Evolutionary conservation across 2,888 invertebrate genomes (phyloP).

Genomic region (Auanema freiburgensis): DNA sequence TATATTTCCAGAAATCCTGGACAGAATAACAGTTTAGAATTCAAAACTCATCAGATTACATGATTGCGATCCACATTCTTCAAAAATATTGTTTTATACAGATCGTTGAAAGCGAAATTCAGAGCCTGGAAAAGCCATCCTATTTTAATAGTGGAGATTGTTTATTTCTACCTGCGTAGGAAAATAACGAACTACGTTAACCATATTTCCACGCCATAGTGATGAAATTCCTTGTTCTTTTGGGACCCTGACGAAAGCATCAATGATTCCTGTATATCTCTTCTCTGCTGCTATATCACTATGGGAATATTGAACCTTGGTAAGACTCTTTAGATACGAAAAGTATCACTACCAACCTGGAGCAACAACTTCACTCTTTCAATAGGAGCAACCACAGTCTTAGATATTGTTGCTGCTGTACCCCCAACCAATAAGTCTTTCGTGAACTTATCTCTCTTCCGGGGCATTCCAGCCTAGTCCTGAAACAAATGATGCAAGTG

Average conservation of each 20-base stretch:
- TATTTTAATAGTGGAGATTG: not conserved
- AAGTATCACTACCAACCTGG: slow-evolving; percentile 24
- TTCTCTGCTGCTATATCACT: slow-evolving; percentile 41
- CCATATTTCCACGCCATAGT: slow-evolving; percentile 50
- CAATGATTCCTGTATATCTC: slow-evolving; percentile 44
- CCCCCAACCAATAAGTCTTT: slow-evolving; percentile 43
- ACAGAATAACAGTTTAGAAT: no score
- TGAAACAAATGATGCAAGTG: no score
- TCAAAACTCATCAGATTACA: no score
- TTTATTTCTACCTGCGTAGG: slow-evolving; percentile 35
- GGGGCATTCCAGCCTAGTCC: slow-evolving; percentile 8
- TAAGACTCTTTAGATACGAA: not conserved
- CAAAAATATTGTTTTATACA: slow-evolving; percentile 41
- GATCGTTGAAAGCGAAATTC: slow-evolving; percentile 52
- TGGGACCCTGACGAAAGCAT: slow-evolving; percentile 45
- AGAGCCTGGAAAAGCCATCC: slow-evolving; percentile 28
- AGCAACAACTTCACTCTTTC: slow-evolving; percentile 48
- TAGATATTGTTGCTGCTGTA: slow-evolving; percentile 44
- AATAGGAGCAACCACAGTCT: slow-evolving; percentile 49
- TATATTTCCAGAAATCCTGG: slow-evolving; percentile 41
- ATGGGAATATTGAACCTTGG: slow-evolving; percentile 51
- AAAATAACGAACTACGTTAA: slow-evolving; percentile 47
- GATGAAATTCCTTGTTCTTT: slow-evolving; percentile 46
- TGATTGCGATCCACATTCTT: slow-evolving; percentile 34
- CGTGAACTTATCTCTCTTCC: slow-evolving; percentile 35